Base-by-base conservation (phyloP, 2,888 invertebrate genomes). In the Mayetiola destructor region DNA sequence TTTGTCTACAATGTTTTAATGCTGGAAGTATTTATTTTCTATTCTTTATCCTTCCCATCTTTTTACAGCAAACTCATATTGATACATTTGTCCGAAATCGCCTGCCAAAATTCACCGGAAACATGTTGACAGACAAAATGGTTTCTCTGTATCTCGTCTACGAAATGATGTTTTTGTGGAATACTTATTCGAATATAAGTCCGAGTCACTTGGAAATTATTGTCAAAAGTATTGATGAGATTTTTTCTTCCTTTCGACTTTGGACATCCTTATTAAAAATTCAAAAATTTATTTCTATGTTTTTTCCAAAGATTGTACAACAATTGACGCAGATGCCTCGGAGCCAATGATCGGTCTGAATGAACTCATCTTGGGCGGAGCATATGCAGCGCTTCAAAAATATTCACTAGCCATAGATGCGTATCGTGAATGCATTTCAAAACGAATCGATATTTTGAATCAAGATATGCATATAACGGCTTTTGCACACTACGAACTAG, bases 151-250 rank as follows among this genome's bases (percentile, higher is more conserved):
- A 83, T 58, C 71, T 81, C 55, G 74, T 78, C 20, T 79, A 80
- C 63, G 84, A 84, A 67, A 72, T 83, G 66, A 71, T 84, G 35
- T 84, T 81, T 64, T 68, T 84, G 53, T 84, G 84, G 83, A 82
- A 81, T 64, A 77, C 81, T 12, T 67, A 84, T 62, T 76, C 80
- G 23, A 80, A 75, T 61, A 81, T 75, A 68, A 76, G 66, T 37
- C 56, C 58, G 0, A 68, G 71, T 35, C 66, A 71, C 20, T 64
- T 77, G 16, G 61, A 64, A 16, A 62, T 59, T 21, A 75, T 79
- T 54, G 66, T 76, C 58, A 59, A 64, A 62, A 76, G 77, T 77
- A 64, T 52, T 21, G 16, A 40, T 10, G 14, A 14, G 12, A 9
- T 5, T 39, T 16, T 39, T 16, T 39, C 39, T 16, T 16, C n/a